These are phyloP conservation scores for Idaea dimidiata DNA, from an alignment of 2,888 invertebrate species.

Conservation along the genomic window DNA sequence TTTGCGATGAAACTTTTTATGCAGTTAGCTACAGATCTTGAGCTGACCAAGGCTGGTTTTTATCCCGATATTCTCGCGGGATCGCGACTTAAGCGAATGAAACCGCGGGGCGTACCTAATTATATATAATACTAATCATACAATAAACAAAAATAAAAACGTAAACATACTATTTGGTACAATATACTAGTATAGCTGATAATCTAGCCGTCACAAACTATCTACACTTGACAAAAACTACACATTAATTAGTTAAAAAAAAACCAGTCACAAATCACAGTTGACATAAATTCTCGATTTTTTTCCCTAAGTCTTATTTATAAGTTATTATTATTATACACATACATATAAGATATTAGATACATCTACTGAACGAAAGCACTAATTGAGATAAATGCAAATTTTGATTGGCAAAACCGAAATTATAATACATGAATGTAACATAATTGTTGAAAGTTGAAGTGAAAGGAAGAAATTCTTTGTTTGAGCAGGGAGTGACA, in stretches of 20 bases:
- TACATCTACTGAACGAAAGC: slow-evolving; percentile 54
- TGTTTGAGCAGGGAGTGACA: slow-evolving; percentile 47
- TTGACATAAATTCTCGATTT: slow-evolving; percentile 79
- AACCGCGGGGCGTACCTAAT: not conserved
- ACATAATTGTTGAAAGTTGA: slow-evolving; percentile 27
- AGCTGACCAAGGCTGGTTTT: too few relatives aligned
- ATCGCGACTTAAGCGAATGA: too few relatives aligned
- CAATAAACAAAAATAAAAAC: slow-evolving; percentile 74
- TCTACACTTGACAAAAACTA: slow-evolving; percentile 70
- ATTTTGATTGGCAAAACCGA: slow-evolving; percentile 34
- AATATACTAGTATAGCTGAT: slow-evolving; percentile 66
- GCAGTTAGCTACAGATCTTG: too few relatives aligned
- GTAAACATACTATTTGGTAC: slow-evolving; percentile 81
- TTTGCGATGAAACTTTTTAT: too few relatives aligned
- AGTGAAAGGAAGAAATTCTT: slow-evolving; percentile 37
- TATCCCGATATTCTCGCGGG: too few relatives aligned
- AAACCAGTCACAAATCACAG: slow-evolving; percentile 81
- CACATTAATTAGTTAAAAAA: slow-evolving; percentile 71
- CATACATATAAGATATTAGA: slow-evolving; percentile 50
- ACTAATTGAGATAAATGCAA: slow-evolving; percentile 65
- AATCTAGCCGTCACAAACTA: slow-evolving; percentile 76
- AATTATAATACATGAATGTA: slow-evolving; percentile 18
- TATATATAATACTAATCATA: slow-evolving; percentile 49
- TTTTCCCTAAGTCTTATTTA: slow-evolving; percentile 71
- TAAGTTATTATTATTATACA: slow-evolving; percentile 66